phyloP scores from a whole-genome alignment of 2,113 vertebrate species.

The Gavia stellata region DNA sequence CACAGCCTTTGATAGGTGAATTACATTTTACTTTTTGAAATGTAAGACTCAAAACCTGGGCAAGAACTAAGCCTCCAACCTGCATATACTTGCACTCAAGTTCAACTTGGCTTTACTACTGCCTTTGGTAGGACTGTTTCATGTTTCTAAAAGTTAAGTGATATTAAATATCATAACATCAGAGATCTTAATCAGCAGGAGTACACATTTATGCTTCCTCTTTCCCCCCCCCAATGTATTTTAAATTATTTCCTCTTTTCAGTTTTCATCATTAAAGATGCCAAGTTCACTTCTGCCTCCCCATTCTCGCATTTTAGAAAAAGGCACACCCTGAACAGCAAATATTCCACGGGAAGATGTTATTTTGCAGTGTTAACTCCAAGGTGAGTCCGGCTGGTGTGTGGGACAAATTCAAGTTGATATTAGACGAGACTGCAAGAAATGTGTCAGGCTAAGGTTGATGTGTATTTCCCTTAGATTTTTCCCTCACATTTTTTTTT shows the following conservation, averaged over 20 bases:
- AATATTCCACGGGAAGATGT: neutral
- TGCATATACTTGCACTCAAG: neutral
- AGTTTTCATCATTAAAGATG: neutral
- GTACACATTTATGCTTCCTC: neutral
- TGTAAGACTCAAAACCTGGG: neutral
- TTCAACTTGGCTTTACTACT: neutral
- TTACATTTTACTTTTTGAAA: neutral
- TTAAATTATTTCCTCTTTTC: constrained; percentile 43
- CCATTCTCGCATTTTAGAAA: neutral
- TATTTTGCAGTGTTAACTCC: neutral
- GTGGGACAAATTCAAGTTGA: neutral
- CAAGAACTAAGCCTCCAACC: neutral
- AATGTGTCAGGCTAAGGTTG: neutral
- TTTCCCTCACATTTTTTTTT: neutral
- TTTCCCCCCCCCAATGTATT: neutral
- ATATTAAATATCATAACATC: neutral
- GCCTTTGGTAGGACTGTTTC: neutral
- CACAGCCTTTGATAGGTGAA: neutral
- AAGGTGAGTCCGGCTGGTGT: neutral
- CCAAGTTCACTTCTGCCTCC: neutral
- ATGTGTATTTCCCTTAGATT: neutral
- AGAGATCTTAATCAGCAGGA: neutral
- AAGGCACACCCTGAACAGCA: neutral
- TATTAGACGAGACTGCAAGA: neutral
- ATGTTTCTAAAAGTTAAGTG: neutral